These are phyloP conservation scores for Papilio gigon DNA, from an alignment of 2,888 invertebrate species.

Conservation along the genomic window DNA sequence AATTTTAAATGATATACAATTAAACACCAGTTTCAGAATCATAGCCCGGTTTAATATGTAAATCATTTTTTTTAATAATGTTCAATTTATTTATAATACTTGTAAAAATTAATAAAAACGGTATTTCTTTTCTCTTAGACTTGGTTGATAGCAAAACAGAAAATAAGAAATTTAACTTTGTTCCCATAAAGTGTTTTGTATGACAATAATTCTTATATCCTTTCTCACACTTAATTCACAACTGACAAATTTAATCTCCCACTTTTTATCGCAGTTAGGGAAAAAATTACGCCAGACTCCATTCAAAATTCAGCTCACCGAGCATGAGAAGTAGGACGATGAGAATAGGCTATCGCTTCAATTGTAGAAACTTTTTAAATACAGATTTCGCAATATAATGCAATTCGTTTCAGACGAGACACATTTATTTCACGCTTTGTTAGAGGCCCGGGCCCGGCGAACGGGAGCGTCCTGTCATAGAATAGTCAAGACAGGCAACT, in stretches of 20 bases:
- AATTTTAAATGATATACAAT: neutral
- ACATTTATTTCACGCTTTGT: conserved; percentile 38
- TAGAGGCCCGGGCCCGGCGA: conserved; percentile 25
- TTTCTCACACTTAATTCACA: neutral
- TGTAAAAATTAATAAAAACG: too few relatives aligned
- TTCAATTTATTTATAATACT: too few relatives aligned
- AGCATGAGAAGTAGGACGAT: conserved; percentile 22
- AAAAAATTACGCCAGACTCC: conserved; percentile 21
- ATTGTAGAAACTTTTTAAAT: conserved; percentile 30
- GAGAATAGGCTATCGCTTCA: conserved; percentile 30
- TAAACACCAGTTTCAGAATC: neutral
- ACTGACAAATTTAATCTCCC: neutral
- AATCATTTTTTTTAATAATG: too few relatives aligned
- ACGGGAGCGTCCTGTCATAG: conserved; percentile 36
- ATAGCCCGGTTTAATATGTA: too few relatives aligned
- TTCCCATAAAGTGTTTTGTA: too few relatives aligned
- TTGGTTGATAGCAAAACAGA: too few relatives aligned
- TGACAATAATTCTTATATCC: neutral
- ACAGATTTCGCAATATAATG: conserved; percentile 35
- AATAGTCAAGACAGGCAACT: conserved; percentile 24
- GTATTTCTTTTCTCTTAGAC: too few relatives aligned
- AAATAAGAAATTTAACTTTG: too few relatives aligned
- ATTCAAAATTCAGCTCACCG: conserved; percentile 20
- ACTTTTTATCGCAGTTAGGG: neutral
- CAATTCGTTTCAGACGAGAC: conserved; percentile 28